Evolutionary conservation across 2,797 vertebrate species (phyloP), one percentile per base, ranked within the genome.

Genomic region (Bufotes viridis): DNA sequence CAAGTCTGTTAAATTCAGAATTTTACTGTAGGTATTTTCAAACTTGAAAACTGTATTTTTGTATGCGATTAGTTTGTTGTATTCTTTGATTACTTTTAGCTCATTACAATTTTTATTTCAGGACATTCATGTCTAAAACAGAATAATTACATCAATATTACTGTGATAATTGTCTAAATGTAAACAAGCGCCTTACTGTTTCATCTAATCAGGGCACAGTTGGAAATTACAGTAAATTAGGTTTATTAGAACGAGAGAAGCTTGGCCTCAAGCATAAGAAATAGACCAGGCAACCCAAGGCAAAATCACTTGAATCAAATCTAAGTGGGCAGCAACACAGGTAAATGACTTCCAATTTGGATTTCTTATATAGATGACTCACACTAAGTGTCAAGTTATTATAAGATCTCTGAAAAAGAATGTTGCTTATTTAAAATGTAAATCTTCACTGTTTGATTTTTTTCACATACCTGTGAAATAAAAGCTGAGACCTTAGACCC

Each of bases 201-300:
- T 92, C 82, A 92, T 91, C 91, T 94, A 94, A 94, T 93, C 92
- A 94, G 87, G 89, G 85, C 87, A 15, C 93, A 92, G 93, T 88
- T 88, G 92, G 92, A 92, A 90, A 90, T 78, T 88, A 92, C 42
- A 87, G 85, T 70, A 80, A 79, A 87, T 87, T 72, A 86, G 72
- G 80, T 83, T 83, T 87, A 84, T 89, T 87, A 84, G 63, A 79
- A 76, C 84, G 63, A 83, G 82, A 87, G 51, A 87, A 83, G 24
- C 53, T 82, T 55, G 42, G 42, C 74, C 88, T 55, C 24, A 72
- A 70, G 80, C 12, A 74, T 24, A 57, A 63, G 74, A 61, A 74
- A 79, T 7, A 83, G 51, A 51, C 84, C 85, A 79, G 74, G 49
- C 24, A 60, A 80, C 85, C 34, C 13, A 51, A 17, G 63, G 74